Base-by-base conservation (phyloP, 2,113 vertebrate species). In the Anseranas semipalmata region DNA sequence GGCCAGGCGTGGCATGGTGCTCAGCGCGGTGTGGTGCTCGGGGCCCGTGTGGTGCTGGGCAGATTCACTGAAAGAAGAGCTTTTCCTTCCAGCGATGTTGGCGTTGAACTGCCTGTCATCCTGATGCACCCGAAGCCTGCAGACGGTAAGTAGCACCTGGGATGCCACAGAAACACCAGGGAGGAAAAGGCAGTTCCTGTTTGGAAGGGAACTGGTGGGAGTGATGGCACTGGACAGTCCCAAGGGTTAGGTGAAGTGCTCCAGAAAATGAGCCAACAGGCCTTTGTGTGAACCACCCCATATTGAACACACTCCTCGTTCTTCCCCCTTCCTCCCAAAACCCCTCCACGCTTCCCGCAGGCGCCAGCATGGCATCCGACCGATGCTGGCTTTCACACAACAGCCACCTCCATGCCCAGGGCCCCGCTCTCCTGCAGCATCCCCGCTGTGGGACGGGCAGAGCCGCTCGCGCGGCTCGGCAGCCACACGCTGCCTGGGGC, bases 81-180 rank as follows among this genome's bases (percentile, higher is more conserved):
- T 77, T 90, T 87, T 74, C 63, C 83, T 88, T 96, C 83, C 96
- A 99, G 99, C 4, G 98, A 99, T 24, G 98, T 99, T 8, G 96
- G 90, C 2, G 96, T 98, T 20, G 99, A 99, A 92, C 80, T 99
- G 88, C 99, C 99, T 2, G 55, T 99, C 83, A 97, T 97, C 58
- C 97, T 99, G 96, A 99, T 99, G 98, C 99, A 99, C 77, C 98
- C 98, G 9, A 99, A 99, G 94, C 99, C 99, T n/a, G 92, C 88
- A 14, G 98, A 99, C 15, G 15, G 98, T 98, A 30, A 98, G 96
- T 94, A 39, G 27, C 2, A 3, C 59, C 55, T 15, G 45, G 73
- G 67, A 24, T 18, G 18, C 37, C 28, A 27, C 46, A 0, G 0
- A n/a, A 39, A 65, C 6, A 2, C 6, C 2, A 22, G 0, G 48